A percentile compares a stretch with the other conserved stretches of the same genome.
Evolutionary conservation across 2,797 vertebrate genomes (phyloP).

Genomic region (Rhadinocentrus ornatus): DNA sequence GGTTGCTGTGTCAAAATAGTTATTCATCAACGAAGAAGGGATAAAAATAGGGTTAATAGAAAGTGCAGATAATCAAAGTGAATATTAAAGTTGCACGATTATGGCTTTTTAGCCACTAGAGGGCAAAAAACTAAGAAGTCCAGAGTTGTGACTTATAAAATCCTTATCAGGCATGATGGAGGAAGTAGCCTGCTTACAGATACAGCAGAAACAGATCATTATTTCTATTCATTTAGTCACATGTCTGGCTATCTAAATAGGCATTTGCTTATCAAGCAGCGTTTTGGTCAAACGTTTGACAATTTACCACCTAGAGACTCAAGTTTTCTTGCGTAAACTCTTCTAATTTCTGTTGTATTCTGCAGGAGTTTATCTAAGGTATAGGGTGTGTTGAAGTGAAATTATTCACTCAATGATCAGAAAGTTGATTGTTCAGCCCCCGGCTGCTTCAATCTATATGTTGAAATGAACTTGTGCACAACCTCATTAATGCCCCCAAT

Average conservation of each 20-base stretch:
- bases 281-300: not conserved
- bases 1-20: slow-evolving; percentile 25
- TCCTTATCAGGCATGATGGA: not conserved
- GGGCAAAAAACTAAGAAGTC: slow-evolving; percentile 5
- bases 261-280: not conserved
- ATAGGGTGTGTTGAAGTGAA: not conserved
- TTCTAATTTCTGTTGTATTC: not conserved
- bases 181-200: not conserved
- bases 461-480: no score
- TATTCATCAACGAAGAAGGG: slow-evolving; percentile 25
- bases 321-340: not conserved
- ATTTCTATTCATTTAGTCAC: not conserved
- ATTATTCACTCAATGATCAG: no score
- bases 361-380: not conserved
- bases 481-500: no score
- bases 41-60: slow-evolving; percentile 32
- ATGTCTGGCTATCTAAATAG: not conserved
- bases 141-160: not conserved
- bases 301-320: not conserved
- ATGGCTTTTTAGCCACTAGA: slow-evolving; percentile 5
- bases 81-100: not conserved
- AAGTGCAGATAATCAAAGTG: slow-evolving; percentile 17
- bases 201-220: not conserved
- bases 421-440: no score
- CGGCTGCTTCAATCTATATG: no score